phyloP scores from a whole-genome alignment of 2,113 vertebrate genomes.

The Eupsittula cactorum region DNA sequence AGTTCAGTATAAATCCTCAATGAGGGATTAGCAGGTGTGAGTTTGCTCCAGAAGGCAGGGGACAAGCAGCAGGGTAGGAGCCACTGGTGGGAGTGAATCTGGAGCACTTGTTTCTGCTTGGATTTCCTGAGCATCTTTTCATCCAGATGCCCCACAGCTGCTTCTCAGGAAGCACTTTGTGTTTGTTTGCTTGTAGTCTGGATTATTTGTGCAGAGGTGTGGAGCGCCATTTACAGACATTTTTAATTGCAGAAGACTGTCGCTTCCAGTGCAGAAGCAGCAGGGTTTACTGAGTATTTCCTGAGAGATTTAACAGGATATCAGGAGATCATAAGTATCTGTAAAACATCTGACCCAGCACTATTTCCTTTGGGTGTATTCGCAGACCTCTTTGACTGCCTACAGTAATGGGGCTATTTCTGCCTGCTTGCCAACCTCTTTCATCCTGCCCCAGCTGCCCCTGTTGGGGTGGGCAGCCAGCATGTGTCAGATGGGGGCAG shows the following conservation, averaged over 20 bases:
- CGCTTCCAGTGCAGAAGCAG: not conserved
- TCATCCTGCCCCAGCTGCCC: not conserved
- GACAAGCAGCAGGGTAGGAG: not conserved
- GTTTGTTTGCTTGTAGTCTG: not conserved
- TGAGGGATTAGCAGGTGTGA: not conserved
- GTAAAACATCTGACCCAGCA: not conserved
- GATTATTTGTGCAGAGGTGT: not conserved
- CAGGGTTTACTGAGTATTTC: slow-evolving; percentile 12
- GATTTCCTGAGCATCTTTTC: not conserved
- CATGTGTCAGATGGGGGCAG: fast-evolving
- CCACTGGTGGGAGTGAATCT: fast-evolving
- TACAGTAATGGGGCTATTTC: not conserved
- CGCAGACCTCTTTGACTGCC: fast-evolving
- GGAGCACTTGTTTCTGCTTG: not conserved
- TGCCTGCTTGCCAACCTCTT: not conserved
- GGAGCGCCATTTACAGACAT: not conserved
- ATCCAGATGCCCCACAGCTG: not conserved
- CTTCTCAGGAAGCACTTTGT: not conserved
- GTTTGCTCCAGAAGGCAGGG: not conserved
- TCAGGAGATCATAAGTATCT: slow-evolving; percentile 18
- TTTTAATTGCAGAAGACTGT: slow-evolving; percentile 30
- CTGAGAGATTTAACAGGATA: slow-evolving; percentile 25
- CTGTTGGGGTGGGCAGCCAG: not conserved
- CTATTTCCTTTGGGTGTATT: not conserved
- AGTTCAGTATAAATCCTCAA: not conserved